Base-by-base conservation (phyloP, 2,797 vertebrate genomes). In the Spinus pinus region DNA sequence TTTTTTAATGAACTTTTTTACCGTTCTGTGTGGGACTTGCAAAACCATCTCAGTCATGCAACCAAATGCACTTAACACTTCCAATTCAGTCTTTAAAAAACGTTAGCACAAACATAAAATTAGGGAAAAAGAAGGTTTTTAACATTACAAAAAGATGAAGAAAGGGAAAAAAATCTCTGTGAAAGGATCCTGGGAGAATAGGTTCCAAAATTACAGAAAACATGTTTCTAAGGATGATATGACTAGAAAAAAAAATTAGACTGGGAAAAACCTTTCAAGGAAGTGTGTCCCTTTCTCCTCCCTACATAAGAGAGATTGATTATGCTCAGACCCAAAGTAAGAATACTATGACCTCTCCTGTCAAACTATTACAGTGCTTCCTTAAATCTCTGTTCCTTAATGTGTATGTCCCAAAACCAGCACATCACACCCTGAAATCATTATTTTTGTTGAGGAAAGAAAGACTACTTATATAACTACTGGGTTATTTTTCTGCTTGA, bases 111-210 rank as follows among this genome's bases (percentile, higher is more conserved):
- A 85, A 47, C 7, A 14, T 7, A 81, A 39, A 9, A 31, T 16
- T 49, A 39, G 9, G 5, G 28, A 27, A 67, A 88, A n/a, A 30
- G 4, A 39, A 46, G 9, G 2, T 23, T 25, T 62, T 56, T 33
- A 57, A 42, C 18, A 10, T 49, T 28, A 39, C 30, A 27, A 65
- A 82, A 69, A 53, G 7, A 47, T 33, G 10, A 81, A 82, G 20
- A 10, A 78, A 39, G 1, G 4, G 22, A 49, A 58, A 60, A 54
- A 54, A 8, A 12, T 4, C 17, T 46, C 20, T 42, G 4, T 23
- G 21, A 84, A 75, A 72, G 10, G 13, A 31, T 51, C 33, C 47
- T 56, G 50, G 8, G 3, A 81, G 7, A 88, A 70, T 0, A 0
- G 13, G 6, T 54, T 70, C 19, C 1, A 4, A 37, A 7, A 41